Conservation (phyloP, 2,113 vertebrate genomes). For the Collichthys lucidus region DNA sequence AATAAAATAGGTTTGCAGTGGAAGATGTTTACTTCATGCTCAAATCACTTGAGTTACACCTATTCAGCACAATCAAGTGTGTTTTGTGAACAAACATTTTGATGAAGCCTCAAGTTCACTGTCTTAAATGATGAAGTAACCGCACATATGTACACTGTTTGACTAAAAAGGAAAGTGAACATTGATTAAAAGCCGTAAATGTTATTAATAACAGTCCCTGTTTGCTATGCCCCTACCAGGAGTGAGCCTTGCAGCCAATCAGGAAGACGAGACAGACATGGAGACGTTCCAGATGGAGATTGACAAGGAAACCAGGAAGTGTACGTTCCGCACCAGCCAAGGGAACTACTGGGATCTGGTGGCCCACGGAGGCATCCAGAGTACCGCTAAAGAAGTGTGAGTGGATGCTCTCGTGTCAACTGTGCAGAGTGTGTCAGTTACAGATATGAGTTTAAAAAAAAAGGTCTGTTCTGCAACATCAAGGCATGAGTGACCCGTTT, state of each 20-base stretch:
- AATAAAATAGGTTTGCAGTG: background rate
- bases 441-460: background rate
- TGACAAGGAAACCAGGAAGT: slow-evolving; percentile 91
- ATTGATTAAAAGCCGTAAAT: background rate
- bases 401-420: slow-evolving; percentile 47
- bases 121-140: background rate
- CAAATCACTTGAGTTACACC: slow-evolving; percentile 1
- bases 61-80: background rate
- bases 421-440: background rate
- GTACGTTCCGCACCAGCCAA: slow-evolving; percentile 90
- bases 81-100: background rate
- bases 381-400: slow-evolving; percentile 91
- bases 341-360: slow-evolving; percentile 96
- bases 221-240: slow-evolving; percentile 80
- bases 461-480: background rate
- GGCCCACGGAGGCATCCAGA: slow-evolving; percentile 93
- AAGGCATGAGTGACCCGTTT: background rate
- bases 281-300: slow-evolving; percentile 98
- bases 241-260: slow-evolving; percentile 94
- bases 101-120: background rate
- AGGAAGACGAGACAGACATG: slow-evolving; percentile 94
- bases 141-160: background rate
- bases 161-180: slow-evolving; percentile 1
- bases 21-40: slow-evolving; percentile 10
- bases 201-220: slow-evolving; percentile 20